Conservation (phyloP, 2,113 vertebrate species). For the Pelmatolapia mariae region DNA sequence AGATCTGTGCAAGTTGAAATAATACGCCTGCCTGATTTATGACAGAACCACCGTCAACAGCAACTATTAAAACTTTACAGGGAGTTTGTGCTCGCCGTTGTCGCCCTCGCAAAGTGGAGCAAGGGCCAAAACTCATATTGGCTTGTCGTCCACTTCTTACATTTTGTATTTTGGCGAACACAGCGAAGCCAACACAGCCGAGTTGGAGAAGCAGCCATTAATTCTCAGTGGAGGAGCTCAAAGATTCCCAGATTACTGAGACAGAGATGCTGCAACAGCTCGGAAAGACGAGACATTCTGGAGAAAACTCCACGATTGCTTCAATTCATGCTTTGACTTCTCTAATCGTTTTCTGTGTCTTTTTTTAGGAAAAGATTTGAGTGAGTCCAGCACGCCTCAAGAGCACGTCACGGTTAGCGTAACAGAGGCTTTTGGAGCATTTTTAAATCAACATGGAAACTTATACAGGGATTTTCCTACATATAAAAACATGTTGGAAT, state of each 20-base stretch:
- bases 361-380: background rate
- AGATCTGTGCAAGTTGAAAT: background rate
- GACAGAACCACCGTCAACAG: background rate
- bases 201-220: background rate
- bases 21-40: background rate
- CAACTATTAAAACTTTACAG: background rate
- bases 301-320: background rate
- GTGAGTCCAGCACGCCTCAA: background rate
- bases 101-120: background rate
- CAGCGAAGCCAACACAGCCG: background rate
- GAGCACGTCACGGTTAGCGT: accelerated
- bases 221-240: background rate
- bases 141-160: background rate
- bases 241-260: background rate
- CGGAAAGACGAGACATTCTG: background rate
- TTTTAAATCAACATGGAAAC: background rate
- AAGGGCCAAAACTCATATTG: accelerated
- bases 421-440: background rate
- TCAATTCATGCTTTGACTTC: background rate
- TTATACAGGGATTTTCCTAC: background rate
- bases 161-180: background rate
- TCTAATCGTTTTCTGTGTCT: accelerated
- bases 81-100: background rate
- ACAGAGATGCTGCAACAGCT: background rate
- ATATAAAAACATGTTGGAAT: background rate